Evolutionary conservation across 2,888 invertebrate genomes (phyloP), one percentile per base, ranked within the genome.

Genomic region (Strigamia maritima): DNA sequence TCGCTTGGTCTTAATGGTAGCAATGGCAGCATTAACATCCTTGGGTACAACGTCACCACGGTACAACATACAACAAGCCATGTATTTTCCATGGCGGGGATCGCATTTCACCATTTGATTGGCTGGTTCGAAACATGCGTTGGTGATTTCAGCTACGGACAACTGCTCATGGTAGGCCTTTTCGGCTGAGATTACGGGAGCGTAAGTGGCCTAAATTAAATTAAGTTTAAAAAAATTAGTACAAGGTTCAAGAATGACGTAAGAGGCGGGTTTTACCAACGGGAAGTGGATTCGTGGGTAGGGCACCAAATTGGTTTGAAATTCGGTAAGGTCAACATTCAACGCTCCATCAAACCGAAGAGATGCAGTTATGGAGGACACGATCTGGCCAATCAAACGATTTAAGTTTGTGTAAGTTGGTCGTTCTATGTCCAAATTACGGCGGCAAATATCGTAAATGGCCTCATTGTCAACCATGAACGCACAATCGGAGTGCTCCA

Each of bases 231-330:
- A 31, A 4, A 2, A 31, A 31, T 31, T 31, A 31, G 31, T 31
- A 2, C 2, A 31, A n/a, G n/a, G n/a, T 6, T 31, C 6, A n/a
- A n/a, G n/a, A n/a, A n/a, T n/a, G n/a, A n/a, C n/a, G 6, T 31
- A 2, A 6, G 31, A 6, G 31, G 31, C 31, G 2, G 6, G 2
- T 31, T 31, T 31, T 31, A 31, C 31, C 76, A 95, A 86, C 0
- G 95, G 94, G 86, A 94, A 95, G 86, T 97, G 96, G 82, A 97
- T 96, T 79, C 96, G 89, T 0, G 97, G 96, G 86, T 94, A 97
- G 0, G 97, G 97, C 78, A 95, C 94, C 81, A 94, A 87, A 87
- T 95, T 95, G 0, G 93, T 94, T 85, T 92, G 90, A 83, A 94
- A 91, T 84, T 94, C 94, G 10, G 90, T 89, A 75, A 95, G 86